Conservation (phyloP, 2,113 vertebrate genomes). For the Sphyrna mokarran region DNA sequence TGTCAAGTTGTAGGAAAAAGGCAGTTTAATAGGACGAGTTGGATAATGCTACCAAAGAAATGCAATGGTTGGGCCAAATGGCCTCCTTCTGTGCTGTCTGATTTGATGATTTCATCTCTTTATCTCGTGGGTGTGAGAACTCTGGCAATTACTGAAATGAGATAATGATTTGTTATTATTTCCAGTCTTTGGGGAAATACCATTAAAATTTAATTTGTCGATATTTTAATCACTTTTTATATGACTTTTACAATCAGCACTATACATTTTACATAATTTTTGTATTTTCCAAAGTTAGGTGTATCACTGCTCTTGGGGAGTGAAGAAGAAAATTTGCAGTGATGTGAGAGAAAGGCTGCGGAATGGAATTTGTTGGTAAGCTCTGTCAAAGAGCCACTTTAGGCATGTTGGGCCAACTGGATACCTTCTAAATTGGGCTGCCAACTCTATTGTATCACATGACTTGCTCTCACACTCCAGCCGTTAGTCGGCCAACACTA, state of each 20-base stretch:
- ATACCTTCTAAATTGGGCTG: not conserved
- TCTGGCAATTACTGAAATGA: not conserved
- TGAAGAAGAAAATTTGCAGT: not conserved
- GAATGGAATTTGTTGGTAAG: no score
- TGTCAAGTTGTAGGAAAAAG: not conserved
- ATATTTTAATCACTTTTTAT: not conserved
- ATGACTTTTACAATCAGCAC: not conserved
- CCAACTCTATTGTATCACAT: no score
- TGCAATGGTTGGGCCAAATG: not conserved
- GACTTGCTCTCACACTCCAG: no score
- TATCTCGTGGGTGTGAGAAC: not conserved
- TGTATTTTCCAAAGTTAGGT: not conserved
- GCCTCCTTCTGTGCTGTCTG: not conserved
- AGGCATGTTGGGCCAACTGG: not conserved
- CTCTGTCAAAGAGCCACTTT: not conserved
- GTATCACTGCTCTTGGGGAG: not conserved
- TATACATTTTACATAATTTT: not conserved
- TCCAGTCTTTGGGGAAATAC: not conserved
- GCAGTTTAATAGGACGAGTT: not conserved
- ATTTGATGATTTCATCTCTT: not conserved
- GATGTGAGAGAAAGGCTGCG: not conserved
- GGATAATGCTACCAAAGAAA: not conserved
- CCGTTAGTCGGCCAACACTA: no score
- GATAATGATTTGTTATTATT: not conserved
- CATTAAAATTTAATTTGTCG: not conserved